These are phyloP conservation scores for Wiebesia pumilae DNA, from an alignment of 1,140 invertebrate genomes.

Conservation along the genomic window DNA sequence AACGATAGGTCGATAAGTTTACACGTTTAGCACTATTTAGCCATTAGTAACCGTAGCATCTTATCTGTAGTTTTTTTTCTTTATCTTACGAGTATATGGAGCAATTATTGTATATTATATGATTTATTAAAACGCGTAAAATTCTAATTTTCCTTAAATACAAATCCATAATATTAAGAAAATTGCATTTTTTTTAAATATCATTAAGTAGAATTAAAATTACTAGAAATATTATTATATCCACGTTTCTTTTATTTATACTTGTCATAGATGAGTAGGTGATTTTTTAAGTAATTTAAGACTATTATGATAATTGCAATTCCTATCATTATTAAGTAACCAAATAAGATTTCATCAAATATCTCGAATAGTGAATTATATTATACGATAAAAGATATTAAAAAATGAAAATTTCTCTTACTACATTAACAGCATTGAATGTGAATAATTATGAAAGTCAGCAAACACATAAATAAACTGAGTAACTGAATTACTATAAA, in stretches of 20 bases:
- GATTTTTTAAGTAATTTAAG: background rate
- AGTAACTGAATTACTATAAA: too few species aligned
- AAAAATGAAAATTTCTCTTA: too few species aligned
- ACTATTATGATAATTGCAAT: background rate
- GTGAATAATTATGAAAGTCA: too few species aligned
- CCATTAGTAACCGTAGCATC: background rate
- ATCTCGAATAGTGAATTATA: too few species aligned
- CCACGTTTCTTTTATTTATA: too few species aligned
- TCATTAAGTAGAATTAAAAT: background rate
- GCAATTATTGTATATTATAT: background rate
- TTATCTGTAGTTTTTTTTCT: background rate
- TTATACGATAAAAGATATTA: too few species aligned
- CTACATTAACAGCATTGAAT: too few species aligned
- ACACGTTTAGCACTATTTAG: background rate
- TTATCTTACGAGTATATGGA: background rate
- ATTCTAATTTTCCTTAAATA: background rate
- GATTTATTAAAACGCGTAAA: background rate
- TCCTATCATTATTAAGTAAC: background rate
- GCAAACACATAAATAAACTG: too few species aligned
- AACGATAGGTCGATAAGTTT: background rate
- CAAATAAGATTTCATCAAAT: too few species aligned
- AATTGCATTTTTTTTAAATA: background rate
- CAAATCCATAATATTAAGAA: background rate
- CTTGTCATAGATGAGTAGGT: background rate
- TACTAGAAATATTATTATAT: background rate